Base-by-base conservation (phyloP, 2,888 invertebrate genomes). In the Ecliptopera silaceata region DNA sequence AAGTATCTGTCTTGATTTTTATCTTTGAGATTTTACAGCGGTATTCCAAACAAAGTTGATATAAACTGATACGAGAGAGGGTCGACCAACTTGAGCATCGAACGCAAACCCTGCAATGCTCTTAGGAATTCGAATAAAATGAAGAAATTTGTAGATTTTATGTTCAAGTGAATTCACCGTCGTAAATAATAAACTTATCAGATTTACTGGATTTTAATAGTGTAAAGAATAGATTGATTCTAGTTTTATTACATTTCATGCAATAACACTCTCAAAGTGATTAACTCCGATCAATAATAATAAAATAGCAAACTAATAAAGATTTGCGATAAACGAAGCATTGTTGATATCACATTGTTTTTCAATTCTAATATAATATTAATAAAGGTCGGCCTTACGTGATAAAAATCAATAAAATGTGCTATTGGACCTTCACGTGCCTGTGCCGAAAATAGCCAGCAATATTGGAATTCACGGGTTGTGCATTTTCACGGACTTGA, bases 21-120 rank as follows among this genome's bases (percentile, higher is more conserved):
- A 41, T 22, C 46, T 46, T 45, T 20, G 4, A 20, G 34, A 20
- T 46, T 46, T 20, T 17, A 48, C 38, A 15, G 11, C n/a, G 18
- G 45, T 38, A 36, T 34, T 34, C 18, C 36, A 34, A 51, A 44
- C 43, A 39, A 62, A 20, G 44, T 49, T 47, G 44, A 41, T 45
- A 50, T 52, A 60, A 56, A 60, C 56, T 57, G 49, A 58, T 54
- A 52, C 26, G 22, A 42, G 36, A 56, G 15, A 42, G 44, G 58
- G 45, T 62, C 54, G 60, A 54, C 51, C 44, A 52, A 57, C 57
- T 52, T 15, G 4, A 42, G 11, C n/a, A 42, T 29, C 20, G 42
- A 43, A 38, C 43, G 26, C 15, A 39, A 46, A 53, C 39, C 20
- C 31, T 36, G 12, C 22, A 12, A 32, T 20, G 42, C 44, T 43